Base-by-base conservation (phyloP, 2,113 vertebrate genomes). In the Meleagris gallopavo region DNA sequence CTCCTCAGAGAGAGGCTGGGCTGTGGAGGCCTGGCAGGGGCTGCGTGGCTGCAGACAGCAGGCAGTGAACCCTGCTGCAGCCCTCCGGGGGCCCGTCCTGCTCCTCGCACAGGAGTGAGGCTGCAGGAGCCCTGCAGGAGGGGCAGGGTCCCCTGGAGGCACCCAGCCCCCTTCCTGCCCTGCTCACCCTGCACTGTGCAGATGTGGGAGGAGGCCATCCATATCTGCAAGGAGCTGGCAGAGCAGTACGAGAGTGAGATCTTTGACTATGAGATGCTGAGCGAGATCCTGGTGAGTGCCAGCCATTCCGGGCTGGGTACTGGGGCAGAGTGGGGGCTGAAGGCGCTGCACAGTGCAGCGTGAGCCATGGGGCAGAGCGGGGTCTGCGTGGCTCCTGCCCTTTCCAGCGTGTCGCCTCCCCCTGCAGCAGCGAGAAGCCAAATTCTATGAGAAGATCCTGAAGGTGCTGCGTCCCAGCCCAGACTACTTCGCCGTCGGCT, bases 151-250 rank as follows among this genome's bases (percentile, higher is more conserved):
- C 38, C 29, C 40, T 55, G 61, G 70, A 30, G 58, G 18, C 6
- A 25, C 24, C 38, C 24, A 3, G 20, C 34, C 20, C 6, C n/a
- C 22, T 14, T 11, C 22, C 20, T 32, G 3, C 40, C 32, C 34
- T 34, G 43, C 19, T 81, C 38, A 78, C 11, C 20, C 54, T 4
- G 1, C 30, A 9, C 19, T 73, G 38, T 46, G 66, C 86, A 97
- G 97, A 97, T 97, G 97, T 97, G 97, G 97, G 97, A 97, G 57
- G 97, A 97, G 65, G 96, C 96, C 79, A 97, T 97, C 48, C 91
- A 86, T 81, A 86, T 97, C 85, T 97, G 97, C 93, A 97, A 97
- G 90, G 96, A 97, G 87, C 95, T 97, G 90, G 96, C 96, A 0
- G 95, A 95, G 81, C 97, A 97, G 90, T 97, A 97, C 0, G 97